A percentile compares a stretch with the other conserved stretches of the same genome.
These are phyloP conservation scores for Nesogale talazaci DNA, from an alignment of 2,113 vertebrate genomes.

Conservation along the genomic window DNA sequence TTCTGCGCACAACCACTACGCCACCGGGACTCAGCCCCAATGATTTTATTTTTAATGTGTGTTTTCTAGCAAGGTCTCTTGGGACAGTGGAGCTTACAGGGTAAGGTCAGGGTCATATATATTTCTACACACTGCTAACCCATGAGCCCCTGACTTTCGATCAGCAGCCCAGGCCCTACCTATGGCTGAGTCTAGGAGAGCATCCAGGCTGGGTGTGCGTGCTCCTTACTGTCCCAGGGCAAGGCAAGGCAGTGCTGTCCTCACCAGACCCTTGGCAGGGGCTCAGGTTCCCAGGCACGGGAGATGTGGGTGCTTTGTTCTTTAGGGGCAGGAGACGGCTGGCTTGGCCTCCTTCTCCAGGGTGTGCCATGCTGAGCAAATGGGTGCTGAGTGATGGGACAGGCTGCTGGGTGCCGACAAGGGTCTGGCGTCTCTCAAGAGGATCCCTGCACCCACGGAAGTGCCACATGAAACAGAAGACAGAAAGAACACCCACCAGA, in stretches of 20 bases:
- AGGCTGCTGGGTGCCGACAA: background rate
- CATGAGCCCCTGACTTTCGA: background rate
- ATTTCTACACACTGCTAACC: background rate
- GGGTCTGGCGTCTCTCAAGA: background rate
- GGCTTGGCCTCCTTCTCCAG: accelerated
- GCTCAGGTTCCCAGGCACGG: background rate
- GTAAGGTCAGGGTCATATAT: background rate
- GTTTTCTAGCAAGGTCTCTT: background rate
- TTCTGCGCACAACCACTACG: no score
- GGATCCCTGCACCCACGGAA: background rate
- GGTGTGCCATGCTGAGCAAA: accelerated
- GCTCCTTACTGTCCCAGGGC: background rate
- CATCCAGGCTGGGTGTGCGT: accelerated
- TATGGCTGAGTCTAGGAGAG: background rate
- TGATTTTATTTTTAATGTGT: background rate
- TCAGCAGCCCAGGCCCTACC: background rate
- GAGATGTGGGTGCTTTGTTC: accelerated
- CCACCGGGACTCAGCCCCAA: no score
- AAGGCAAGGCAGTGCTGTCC: background rate
- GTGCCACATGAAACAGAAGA: background rate
- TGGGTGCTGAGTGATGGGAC: background rate
- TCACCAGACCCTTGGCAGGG: background rate
- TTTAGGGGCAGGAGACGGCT: background rate
- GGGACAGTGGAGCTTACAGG: background rate
- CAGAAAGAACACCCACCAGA: background rate